phyloP scores from a whole-genome alignment of 2,113 vertebrate genomes.

The Lagenorhynchus albirostris region DNA sequence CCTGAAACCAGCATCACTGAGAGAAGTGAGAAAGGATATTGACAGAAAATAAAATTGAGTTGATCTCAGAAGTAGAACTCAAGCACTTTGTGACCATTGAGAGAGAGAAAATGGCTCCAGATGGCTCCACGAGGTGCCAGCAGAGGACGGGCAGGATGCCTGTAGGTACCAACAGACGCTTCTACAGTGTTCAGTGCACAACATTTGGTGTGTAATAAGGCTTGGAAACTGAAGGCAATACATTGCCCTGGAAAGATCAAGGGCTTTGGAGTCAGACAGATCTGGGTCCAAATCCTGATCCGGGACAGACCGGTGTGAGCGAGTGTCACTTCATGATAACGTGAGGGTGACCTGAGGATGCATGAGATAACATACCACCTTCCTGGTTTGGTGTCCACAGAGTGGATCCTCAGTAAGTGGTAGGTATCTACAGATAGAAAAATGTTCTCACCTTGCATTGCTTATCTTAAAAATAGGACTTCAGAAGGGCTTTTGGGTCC shows the following conservation, averaged over 20 bases:
- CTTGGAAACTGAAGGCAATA: neutral
- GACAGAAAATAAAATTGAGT: neutral
- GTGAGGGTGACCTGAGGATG: neutral
- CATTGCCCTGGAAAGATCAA: neutral
- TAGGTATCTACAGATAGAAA: neutral
- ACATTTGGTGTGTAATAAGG: too few species aligned
- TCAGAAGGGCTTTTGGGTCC: neutral
- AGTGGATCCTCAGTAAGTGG: rapidly evolving
- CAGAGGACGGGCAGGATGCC: rapidly evolving
- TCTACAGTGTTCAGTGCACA: rapidly evolving
- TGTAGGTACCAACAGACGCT: rapidly evolving
- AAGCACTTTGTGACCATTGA: rapidly evolving
- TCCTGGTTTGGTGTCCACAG: rapidly evolving
- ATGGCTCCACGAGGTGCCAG: rapidly evolving
- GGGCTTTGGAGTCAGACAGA: too few species aligned
- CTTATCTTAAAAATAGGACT: neutral
- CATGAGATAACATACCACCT: rapidly evolving
- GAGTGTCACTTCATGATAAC: neutral
- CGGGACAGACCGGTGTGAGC: rapidly evolving
- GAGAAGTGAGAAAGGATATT: rapidly evolving
- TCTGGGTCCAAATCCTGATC: neutral
- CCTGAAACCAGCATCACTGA: neutral
- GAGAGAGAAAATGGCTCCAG: neutral
- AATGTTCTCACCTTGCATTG: neutral
- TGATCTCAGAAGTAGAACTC: rapidly evolving